These are phyloP conservation scores for Phoxinus dragarum DNA, from an alignment of 2,797 vertebrate species.

Conservation along the genomic window DNA sequence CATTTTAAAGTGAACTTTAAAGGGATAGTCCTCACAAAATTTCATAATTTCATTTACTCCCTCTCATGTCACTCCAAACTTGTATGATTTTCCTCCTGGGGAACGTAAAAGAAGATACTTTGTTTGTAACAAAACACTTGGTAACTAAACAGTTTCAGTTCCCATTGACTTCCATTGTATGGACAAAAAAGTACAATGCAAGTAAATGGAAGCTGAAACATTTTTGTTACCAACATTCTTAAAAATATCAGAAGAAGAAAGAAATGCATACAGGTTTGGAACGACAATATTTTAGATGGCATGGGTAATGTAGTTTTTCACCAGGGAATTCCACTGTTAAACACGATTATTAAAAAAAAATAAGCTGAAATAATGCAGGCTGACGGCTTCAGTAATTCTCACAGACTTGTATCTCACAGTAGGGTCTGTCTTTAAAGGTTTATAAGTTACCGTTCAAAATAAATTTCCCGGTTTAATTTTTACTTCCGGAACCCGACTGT, in stretches of 20 bases:
- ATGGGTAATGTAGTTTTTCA: too few species aligned
- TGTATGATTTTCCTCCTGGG: background rate
- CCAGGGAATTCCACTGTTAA: background rate
- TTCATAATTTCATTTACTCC: background rate
- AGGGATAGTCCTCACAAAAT: background rate
- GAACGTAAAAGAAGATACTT: background rate
- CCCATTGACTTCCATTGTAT: too few species aligned
- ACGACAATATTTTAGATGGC: background rate
- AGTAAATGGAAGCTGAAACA: background rate
- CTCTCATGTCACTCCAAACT: background rate
- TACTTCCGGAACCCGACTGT: background rate
- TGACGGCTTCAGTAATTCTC: too few species aligned
- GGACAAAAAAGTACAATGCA: background rate
- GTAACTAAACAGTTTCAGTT: too few species aligned
- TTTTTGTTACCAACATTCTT: background rate
- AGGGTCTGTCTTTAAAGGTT: background rate
- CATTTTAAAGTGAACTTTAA: background rate
- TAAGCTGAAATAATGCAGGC: too few species aligned
- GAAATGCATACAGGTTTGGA: background rate
- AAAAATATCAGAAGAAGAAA: background rate
- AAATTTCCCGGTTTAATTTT: background rate
- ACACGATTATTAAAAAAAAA: too few species aligned
- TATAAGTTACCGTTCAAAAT: background rate
- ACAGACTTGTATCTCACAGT: too few species aligned
- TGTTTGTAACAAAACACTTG: background rate